Base-by-base conservation (phyloP, 2,797 vertebrate genomes). In the Salmo trutta region DNA sequence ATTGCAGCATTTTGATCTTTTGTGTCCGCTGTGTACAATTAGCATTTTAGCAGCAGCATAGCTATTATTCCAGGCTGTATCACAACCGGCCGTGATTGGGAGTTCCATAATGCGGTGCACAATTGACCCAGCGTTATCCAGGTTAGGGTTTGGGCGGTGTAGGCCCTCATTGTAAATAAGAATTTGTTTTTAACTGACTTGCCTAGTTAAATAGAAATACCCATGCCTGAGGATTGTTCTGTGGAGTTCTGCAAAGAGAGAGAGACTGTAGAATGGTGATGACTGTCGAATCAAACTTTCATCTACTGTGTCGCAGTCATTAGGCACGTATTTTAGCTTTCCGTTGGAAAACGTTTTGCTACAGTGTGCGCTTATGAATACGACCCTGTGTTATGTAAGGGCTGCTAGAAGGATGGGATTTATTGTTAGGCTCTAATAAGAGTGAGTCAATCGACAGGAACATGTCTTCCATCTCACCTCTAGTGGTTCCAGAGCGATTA, bases 391-490 rank as follows among this genome's bases (percentile, higher is more conserved):
- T 75, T 51, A 17, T 14, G 16, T 27, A 51, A 54, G 59, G 29
- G 19, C 19, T 47, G 75, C 31, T 68, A 47, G 6, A 56, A 68
- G 31, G n/a, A 7, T 29, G 24, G n/a, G 29, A 68, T 15, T 41
- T 47, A 27, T 27, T 21, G 1, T 31, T 53, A 66, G 64, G 12
- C 74, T 70, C 41, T 47, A 47, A 33, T 70, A 65, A 70, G 54
- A 74, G 47, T 62, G 75, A 75, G 54, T 21, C 8, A 4, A 12
- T 76, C 74, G 70, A 82, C 75, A 81, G 53, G 21, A 77, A 69
- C 73, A 77, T 66, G 56, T 79, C 82, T 77, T 86, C 66, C 77
- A 79, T 85, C 83, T 82, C 71, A 80, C 76, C 83, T 53, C 68
- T 76, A 75, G 29, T 10, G 74, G 76, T 79, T 68, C 69, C 67